Conservation (phyloP, 2,113 vertebrate genomes). For the Lagopus leucura region DNA sequence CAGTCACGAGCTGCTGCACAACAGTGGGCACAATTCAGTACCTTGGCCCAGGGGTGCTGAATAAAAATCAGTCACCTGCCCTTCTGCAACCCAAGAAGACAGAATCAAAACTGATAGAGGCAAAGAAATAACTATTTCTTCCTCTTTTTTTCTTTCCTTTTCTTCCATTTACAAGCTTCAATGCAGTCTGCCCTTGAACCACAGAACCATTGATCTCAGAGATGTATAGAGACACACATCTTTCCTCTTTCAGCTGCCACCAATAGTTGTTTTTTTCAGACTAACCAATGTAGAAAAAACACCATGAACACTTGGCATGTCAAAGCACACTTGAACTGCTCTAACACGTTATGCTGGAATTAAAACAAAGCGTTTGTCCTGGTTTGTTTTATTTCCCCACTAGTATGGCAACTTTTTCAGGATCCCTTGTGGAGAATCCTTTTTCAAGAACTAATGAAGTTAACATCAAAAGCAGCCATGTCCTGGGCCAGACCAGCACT, state of each 20-base stretch:
- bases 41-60: background rate
- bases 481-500: background rate
- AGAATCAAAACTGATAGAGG: background rate
- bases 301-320: slow-evolving; percentile 10
- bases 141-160: background rate
- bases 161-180: background rate
- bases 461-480: slow-evolving; percentile 11
- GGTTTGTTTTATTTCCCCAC: slow-evolving; percentile 43
- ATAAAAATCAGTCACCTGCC: background rate
- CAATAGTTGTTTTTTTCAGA: background rate
- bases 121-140: background rate
- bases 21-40: background rate
- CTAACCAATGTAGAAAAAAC: background rate
- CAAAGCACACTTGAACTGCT: slow-evolving; percentile 46
- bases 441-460: background rate
- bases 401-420: background rate
- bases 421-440: background rate
- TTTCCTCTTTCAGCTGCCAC: background rate
- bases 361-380: slow-evolving; percentile 56
- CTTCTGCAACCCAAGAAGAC: background rate
- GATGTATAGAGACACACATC: background rate
- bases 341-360: background rate
- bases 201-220: background rate
- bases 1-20: background rate
- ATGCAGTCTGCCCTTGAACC: background rate